Conservation (phyloP, 2,888 invertebrate species). For the Arctia plantaginis region DNA sequence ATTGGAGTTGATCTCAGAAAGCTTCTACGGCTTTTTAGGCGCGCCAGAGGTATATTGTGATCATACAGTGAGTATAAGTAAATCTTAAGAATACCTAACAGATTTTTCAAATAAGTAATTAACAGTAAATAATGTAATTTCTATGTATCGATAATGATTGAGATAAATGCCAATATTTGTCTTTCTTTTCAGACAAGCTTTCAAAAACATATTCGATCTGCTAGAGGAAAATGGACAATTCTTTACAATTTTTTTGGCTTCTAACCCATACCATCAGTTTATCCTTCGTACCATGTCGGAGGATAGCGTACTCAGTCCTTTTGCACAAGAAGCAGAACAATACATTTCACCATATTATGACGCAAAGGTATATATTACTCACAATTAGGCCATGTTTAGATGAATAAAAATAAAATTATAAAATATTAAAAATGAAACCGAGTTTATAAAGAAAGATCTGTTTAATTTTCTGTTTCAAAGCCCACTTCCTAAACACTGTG, state of each 20-base stretch:
- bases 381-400: background rate
- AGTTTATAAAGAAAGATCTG: no score
- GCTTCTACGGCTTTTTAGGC: no score
- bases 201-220: conserved; percentile 9
- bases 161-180: background rate
- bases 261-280: background rate
- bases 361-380: background rate
- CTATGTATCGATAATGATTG: background rate
- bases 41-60: no score
- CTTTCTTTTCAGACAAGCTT: conserved; percentile 8
- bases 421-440: no score
- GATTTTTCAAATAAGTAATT: no score
- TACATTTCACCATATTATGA: background rate
- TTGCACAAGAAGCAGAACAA: background rate
- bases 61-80: no score
- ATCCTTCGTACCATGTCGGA: background rate
- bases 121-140: background rate
- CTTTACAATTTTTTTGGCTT: background rate
- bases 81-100: no score
- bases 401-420: no score
- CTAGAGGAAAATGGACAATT: conserved; percentile 5
- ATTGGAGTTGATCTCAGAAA: no score
- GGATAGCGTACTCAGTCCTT: no score
- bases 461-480: no score
- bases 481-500: no score